phyloP scores from a whole-genome alignment of 2,113 vertebrate genomes.

The Platysternon megacephalum region DNA sequence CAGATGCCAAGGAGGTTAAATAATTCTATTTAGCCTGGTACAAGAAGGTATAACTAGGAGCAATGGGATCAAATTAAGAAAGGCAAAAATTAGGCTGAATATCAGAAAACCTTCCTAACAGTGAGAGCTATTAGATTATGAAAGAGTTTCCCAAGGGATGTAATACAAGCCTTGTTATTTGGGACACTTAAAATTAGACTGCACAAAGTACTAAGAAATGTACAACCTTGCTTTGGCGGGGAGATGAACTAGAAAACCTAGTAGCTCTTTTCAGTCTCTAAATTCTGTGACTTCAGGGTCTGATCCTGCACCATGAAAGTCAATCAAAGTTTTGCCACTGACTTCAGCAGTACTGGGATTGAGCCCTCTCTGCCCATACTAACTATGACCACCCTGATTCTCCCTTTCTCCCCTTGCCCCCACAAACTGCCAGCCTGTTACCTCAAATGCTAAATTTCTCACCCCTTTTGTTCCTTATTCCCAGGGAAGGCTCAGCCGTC shows the following conservation, averaged over 20 bases:
- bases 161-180: conserved; percentile 56
- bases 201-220: conserved; percentile 4
- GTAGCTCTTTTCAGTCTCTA: not conserved
- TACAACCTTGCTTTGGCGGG: conserved; percentile 33
- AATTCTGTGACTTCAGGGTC: not conserved
- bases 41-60: not conserved
- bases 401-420: not conserved
- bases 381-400: not conserved
- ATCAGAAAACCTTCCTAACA: conserved; percentile 21
- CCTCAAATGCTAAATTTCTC: not conserved
- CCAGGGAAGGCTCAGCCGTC: not conserved
- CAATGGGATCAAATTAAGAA: conserved; percentile 20
- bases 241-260: conserved; percentile 45
- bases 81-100: conserved; percentile 54
- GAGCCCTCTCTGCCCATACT: not conserved
- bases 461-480: not conserved
- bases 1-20: not conserved
- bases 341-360: not conserved
- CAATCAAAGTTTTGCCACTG: not conserved
- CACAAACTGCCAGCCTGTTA: not conserved
- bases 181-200: conserved; percentile 69
- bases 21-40: conserved; percentile 1
- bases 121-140: conserved; percentile 23
- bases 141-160: conserved; percentile 49
- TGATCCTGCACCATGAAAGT: not conserved